phyloP scores from a whole-genome alignment of 2,888 invertebrate species.

The Sinelater perroti region DNA sequence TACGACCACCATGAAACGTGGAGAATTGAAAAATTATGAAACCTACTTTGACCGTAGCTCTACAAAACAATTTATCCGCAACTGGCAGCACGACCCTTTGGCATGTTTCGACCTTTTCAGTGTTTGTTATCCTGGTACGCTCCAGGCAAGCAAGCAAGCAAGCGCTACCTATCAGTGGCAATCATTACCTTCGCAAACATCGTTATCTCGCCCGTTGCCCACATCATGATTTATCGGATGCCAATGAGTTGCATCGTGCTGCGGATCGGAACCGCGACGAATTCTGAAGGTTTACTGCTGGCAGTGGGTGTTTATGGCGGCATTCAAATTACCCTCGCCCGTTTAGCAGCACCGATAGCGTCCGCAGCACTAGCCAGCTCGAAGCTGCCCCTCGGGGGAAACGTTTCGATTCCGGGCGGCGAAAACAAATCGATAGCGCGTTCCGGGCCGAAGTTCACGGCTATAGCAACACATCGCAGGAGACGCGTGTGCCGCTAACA shows the following conservation, averaged over 20 bases:
- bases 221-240: neutral
- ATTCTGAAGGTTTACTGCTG: neutral
- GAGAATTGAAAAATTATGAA: no score
- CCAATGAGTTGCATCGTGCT: neutral
- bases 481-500: slow-evolving; percentile 1
- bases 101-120: no score
- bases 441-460: neutral
- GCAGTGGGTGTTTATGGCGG: neutral
- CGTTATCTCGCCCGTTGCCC: neutral
- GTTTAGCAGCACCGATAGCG: neutral
- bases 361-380: neutral
- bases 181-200: no score
- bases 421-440: slow-evolving; percentile 11
- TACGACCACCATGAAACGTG: no score
- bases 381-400: neutral
- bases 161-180: no score
- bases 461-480: neutral
- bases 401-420: slow-evolving; percentile 2
- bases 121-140: no score
- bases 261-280: neutral
- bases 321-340: neutral
- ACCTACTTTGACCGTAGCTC: no score
- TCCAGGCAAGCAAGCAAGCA: no score
- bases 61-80: no score
- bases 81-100: no score